phyloP scores from a whole-genome alignment of 1,140 invertebrate species.

The Lysiphlebus fabarum region DNA sequence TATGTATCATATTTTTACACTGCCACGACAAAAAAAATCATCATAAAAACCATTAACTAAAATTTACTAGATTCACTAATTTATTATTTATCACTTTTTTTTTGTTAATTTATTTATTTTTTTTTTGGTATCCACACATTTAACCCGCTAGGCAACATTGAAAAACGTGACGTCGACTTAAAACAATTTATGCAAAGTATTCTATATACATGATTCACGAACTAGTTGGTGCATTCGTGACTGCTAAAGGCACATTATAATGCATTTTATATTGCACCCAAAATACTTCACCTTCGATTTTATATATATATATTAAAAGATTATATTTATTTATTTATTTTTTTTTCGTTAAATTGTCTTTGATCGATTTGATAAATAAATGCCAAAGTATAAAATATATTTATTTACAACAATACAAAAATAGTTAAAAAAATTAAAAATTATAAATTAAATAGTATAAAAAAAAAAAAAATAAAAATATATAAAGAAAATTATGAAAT shows the following conservation, averaged over 20 bases:
- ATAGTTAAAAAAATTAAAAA: background rate
- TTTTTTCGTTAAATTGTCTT: background rate
- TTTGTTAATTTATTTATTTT: background rate
- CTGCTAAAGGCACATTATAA: slow-evolving; percentile 31
- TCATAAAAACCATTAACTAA: too few species aligned
- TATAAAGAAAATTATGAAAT: too few species aligned
- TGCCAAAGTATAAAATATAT: slow-evolving; percentile 1
- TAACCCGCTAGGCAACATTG: too few species aligned
- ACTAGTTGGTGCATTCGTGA: slow-evolving; percentile 53
- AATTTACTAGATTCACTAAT: too few species aligned
- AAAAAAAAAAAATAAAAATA: too few species aligned
- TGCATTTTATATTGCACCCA: slow-evolving; percentile 16
- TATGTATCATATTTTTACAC: too few species aligned
- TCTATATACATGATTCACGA: slow-evolving; percentile 53
- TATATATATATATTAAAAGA: background rate
- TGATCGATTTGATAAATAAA: background rate
- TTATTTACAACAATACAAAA: background rate
- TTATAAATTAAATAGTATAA: background rate
- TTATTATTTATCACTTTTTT: too few species aligned
- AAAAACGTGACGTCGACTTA: slow-evolving; percentile 44
- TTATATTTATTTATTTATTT: slow-evolving; percentile 1
- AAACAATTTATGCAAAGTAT: slow-evolving; percentile 52
- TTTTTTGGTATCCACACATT: too few species aligned
- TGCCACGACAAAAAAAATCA: too few species aligned
- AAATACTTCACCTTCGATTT: slow-evolving; percentile 5